Evolutionary conservation across 2,797 vertebrate genomes (phyloP).

Genomic region (Lithobates pipiens): DNA sequence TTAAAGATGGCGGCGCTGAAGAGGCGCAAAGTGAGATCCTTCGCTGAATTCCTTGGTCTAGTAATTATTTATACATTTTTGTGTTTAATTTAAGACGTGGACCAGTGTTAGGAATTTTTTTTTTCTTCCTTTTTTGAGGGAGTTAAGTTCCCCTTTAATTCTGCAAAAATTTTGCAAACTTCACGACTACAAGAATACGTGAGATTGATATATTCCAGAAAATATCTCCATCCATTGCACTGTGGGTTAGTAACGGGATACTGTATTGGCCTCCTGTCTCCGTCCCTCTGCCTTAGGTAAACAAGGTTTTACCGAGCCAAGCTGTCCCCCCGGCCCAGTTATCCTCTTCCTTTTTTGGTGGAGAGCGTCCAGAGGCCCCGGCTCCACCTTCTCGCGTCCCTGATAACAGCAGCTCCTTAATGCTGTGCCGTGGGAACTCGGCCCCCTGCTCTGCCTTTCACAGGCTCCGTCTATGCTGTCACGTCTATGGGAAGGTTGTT

Average conservation of each 20-base stretch:
- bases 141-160: too few species aligned
- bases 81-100: too few species aligned
- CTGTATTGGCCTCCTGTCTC: neutral
- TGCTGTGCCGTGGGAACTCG: constrained; percentile 57
- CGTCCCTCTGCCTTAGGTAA: constrained; percentile 20
- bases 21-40: too few species aligned
- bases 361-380: neutral
- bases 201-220: too few species aligned
- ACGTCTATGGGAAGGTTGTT: constrained; percentile 60
- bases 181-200: too few species aligned
- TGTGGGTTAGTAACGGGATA: neutral
- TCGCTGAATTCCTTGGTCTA: too few species aligned
- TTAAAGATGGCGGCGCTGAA: too few species aligned
- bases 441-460: constrained; percentile 37
- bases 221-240: too few species aligned
- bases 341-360: constrained; percentile 52
- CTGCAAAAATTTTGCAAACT: too few species aligned
- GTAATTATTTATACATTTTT: too few species aligned
- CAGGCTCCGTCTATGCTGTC: constrained; percentile 50
- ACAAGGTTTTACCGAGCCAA: neutral
- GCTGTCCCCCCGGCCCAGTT: neutral
- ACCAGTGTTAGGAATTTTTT: too few species aligned
- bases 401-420: constrained; percentile 47
- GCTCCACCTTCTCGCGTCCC: constrained; percentile 14
- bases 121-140: too few species aligned